phyloP scores from a whole-genome alignment of 2,797 vertebrate species.

The Neosalanx taihuensis region DNA sequence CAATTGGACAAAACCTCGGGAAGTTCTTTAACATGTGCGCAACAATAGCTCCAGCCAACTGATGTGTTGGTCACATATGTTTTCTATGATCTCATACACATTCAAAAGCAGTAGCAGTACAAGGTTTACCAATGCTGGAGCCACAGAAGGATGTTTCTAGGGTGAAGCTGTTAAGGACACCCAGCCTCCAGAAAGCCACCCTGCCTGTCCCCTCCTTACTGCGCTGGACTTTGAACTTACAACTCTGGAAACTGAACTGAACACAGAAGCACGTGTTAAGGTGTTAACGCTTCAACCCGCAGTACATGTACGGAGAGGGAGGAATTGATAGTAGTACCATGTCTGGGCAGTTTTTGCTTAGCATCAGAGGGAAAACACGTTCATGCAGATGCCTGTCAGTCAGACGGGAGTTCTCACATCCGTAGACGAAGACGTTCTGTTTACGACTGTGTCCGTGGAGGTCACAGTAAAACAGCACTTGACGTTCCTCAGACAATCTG shows the following conservation, averaged over 20 bases:
- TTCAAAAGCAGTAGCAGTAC: neutral
- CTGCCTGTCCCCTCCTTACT: slow-evolving; percentile 72
- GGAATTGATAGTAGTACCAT: slow-evolving; percentile 58
- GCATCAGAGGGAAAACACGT: slow-evolving; percentile 70
- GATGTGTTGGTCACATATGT: neutral
- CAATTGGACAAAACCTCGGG: neutral
- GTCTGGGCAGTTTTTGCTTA: slow-evolving; percentile 75
- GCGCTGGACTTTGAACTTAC: slow-evolving; percentile 69
- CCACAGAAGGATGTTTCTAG: slow-evolving; percentile 74
- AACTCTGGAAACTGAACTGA: slow-evolving; percentile 75
- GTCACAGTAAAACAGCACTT: slow-evolving; percentile 74
- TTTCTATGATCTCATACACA: neutral
- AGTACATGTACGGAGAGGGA: neutral
- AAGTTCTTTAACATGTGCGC: neutral
- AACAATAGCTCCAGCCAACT: neutral
- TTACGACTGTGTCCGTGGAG: slow-evolving; percentile 76
- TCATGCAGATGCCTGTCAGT: slow-evolving; percentile 46
- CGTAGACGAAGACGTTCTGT: slow-evolving; percentile 76
- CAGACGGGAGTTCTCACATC: slow-evolving; percentile 58
- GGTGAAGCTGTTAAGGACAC: slow-evolving; percentile 77
- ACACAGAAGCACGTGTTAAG: neutral
- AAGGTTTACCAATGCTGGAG: slow-evolving; percentile 67
- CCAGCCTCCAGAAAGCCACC: slow-evolving; percentile 76
- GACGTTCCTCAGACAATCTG: slow-evolving; percentile 69
- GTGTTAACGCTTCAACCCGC: neutral